phyloP scores from a whole-genome alignment of 2,888 invertebrate species.

The Allacma fusca region DNA sequence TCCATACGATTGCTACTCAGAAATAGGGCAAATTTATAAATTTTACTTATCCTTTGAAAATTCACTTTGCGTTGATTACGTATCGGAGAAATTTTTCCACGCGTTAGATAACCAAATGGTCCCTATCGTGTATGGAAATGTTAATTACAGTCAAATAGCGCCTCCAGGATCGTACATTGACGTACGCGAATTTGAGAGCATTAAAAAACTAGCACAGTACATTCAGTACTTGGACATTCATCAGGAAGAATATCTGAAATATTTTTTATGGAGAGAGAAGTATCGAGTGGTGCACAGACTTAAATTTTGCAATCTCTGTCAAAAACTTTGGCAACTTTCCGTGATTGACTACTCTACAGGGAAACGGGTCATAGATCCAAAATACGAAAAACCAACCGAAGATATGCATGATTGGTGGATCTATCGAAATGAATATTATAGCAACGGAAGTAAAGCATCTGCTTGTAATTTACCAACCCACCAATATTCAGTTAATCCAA shows the following conservation, averaged over 20 bases:
- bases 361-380: background rate
- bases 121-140: slow-evolving; percentile 49
- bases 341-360: background rate
- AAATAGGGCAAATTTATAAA: background rate
- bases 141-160: slow-evolving; percentile 32
- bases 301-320: background rate
- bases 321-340: background rate
- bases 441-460: background rate
- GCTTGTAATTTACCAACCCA: background rate
- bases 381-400: background rate
- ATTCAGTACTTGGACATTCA: slow-evolving; percentile 45
- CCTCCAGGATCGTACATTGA: slow-evolving; percentile 50
- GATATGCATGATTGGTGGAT: background rate
- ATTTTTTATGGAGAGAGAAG: slow-evolving; percentile 47
- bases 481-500: background rate
- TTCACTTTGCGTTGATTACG: slow-evolving; percentile 20
- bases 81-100: slow-evolving; percentile 20
- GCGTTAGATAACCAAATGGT: slow-evolving; percentile 39
- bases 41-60: slow-evolving; percentile 31
- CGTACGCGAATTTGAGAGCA: slow-evolving; percentile 30
- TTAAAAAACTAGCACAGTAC: slow-evolving; percentile 44
- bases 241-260: slow-evolving; percentile 47
- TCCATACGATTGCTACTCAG: background rate
- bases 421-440: background rate
- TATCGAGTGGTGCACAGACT: background rate